These are phyloP conservation scores for Neogobius melanostomus DNA, from an alignment of 2,113 vertebrate species.

Conservation along the genomic window DNA sequence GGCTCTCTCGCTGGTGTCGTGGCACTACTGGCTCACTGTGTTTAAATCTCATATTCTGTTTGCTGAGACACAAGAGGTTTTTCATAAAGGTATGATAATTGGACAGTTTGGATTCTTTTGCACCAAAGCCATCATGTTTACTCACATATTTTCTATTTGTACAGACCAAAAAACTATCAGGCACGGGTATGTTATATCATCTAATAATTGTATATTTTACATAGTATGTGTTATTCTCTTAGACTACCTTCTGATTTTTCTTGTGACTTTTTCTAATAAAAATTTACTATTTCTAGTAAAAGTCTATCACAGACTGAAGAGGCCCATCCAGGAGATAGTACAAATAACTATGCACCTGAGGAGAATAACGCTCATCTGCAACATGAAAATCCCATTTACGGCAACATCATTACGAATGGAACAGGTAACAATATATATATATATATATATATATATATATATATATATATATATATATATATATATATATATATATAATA, in stretches of 20 bases:
- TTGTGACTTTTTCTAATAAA: neutral
- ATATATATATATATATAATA: too few relatives aligned
- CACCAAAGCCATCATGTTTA: neutral
- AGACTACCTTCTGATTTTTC: neutral
- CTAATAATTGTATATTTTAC: too few relatives aligned
- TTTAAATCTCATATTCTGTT: conserved; percentile 64
- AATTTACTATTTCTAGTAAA: neutral
- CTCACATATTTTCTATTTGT: conserved; percentile 17
- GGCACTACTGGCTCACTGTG: conserved; percentile 65
- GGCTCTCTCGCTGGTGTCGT: conserved; percentile 32
- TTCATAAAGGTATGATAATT: conserved; percentile 50
- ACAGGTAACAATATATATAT: conserved; percentile 34
- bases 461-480: too few relatives aligned
- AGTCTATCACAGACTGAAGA: conserved; percentile 50
- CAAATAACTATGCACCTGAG: conserved; percentile 27
- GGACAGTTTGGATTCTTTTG: neutral
- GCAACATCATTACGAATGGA: conserved; percentile 69
- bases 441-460: too few relatives aligned
- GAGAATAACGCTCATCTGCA: conserved; percentile 31
- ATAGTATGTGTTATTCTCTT: too few relatives aligned
- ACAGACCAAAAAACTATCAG: conserved; percentile 35
- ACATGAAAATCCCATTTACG: conserved; percentile 78
- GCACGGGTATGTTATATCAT: conserved; percentile 33
- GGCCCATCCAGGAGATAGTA: conserved; percentile 34
- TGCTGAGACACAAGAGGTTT: conserved; percentile 26